Base-by-base conservation (phyloP, 2,888 invertebrate species). In the Eupeodes luniger region DNA sequence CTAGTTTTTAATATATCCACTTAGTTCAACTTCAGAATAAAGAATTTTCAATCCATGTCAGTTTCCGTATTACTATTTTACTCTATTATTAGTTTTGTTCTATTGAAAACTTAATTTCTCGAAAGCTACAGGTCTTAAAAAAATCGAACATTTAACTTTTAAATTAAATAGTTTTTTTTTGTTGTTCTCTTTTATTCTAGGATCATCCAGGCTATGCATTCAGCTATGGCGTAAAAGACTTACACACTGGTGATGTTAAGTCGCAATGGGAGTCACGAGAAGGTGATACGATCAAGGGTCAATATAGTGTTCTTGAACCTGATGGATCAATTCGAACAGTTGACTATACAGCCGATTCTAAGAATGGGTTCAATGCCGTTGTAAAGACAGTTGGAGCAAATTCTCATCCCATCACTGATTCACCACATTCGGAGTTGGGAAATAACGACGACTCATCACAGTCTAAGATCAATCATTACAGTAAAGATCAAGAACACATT, bases 231-330 rank as follows among this genome's bases (percentile, higher is more conserved):
- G 95, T 95, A 1, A 95, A 95, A 91, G 95, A 95, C 91, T 91
- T 94, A 6, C 94, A 95, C 89, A 95, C 95, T 0, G 95, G 95
- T 4, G 95, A 95, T 89, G 93, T 95, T 0, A 95, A 95, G 90
- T 94, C 94, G 3, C 95, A 95, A 91, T 95, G 95, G 95, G 95
- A 95, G 89, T 94, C 94, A 36, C 94, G 95, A 69, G 94, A 95
- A 69, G 95, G 94, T 0, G 94, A 94, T 84, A 92, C 93, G 0
- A 94, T 95, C 14, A 94, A 94, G 87, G 95, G 95, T 0, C 94
- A 94, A 64, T 96, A 96, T 91, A 96, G 96, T 90, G 94, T 96
- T 27, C 92, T 96, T 69, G 96, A 96, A 92, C 95, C 96, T 53
- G 96, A 96, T 91, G 96, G 96, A 67, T 94, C 95, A 7, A 93